These are phyloP conservation scores for Eupsilia transversa DNA, from an alignment of 2,888 invertebrate genomes.

Conservation along the genomic window DNA sequence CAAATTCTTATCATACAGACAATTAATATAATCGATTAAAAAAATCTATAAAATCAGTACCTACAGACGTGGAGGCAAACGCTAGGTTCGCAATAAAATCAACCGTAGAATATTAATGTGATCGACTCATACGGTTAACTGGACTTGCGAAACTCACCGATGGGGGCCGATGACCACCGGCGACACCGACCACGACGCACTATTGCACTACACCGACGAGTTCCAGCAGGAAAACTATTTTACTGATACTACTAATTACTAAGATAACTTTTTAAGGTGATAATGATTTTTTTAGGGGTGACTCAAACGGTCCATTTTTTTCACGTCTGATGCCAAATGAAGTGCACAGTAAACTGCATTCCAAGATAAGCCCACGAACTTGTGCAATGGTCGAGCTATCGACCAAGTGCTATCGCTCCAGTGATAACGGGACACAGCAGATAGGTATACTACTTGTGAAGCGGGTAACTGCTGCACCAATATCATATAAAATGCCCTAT, in stretches of 20 bases:
- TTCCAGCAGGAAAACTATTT: slow-evolving; percentile 73
- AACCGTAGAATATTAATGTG: slow-evolving; percentile 88
- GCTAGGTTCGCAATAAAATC: slow-evolving; percentile 85
- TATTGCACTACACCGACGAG: slow-evolving; percentile 73
- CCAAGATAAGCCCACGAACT: slow-evolving; percentile 81
- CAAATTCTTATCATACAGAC: slow-evolving; percentile 18
- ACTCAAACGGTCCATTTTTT: slow-evolving; percentile 71
- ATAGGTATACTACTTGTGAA: slow-evolving; percentile 75
- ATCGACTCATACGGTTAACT: slow-evolving; percentile 87
- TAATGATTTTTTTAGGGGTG: slow-evolving; percentile 56
- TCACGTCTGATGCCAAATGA: slow-evolving; percentile 78
- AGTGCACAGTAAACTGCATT: slow-evolving; percentile 82
- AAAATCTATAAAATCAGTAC: slow-evolving; percentile 50
- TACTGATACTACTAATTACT: slow-evolving; percentile 70
- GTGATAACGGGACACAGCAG: slow-evolving; percentile 84
- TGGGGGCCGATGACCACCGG: slow-evolving; percentile 88
- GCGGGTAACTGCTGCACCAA: slow-evolving; percentile 79
- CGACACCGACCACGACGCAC: slow-evolving; percentile 76
- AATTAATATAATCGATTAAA: slow-evolving; percentile 43
- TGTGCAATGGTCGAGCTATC: slow-evolving; percentile 82
- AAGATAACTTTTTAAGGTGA: slow-evolving; percentile 49
- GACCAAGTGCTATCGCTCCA: slow-evolving; percentile 79
- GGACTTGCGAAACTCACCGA: slow-evolving; percentile 89
- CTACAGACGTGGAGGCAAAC: slow-evolving; percentile 73
- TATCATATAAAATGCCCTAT: slow-evolving; percentile 76